A percentile compares a stretch with the other conserved stretches of the same genome.
phyloP scores from a whole-genome alignment of 2,888 invertebrate genomes.

The Endomychus coccineus region DNA sequence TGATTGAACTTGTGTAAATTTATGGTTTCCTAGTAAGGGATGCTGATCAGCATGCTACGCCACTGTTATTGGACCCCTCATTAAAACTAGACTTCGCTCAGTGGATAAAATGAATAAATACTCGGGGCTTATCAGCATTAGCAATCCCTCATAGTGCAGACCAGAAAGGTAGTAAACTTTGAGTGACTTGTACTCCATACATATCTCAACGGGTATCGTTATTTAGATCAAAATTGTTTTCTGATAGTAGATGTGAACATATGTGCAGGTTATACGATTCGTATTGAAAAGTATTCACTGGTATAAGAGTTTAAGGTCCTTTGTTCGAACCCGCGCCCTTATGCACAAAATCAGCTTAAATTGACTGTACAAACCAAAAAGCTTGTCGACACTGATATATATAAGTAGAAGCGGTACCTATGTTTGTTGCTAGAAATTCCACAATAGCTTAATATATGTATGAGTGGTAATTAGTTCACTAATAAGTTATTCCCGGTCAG shows the following conservation, averaged over 20 bases:
- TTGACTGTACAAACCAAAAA: too few relatives aligned
- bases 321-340: constrained; percentile 1
- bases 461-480: too few relatives aligned
- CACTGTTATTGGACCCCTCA: constrained; percentile 32
- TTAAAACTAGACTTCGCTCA: constrained; percentile 38
- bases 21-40: background rate
- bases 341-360: background rate
- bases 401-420: too few relatives aligned
- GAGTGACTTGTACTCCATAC: constrained; percentile 18
- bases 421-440: too few relatives aligned
- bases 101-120: constrained; percentile 43
- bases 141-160: constrained; percentile 37
- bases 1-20: background rate
- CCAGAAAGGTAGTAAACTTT: constrained; percentile 29
- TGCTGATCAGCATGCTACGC: too few relatives aligned
- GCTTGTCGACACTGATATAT: too few relatives aligned
- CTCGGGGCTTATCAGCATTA: constrained; percentile 39
- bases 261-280: constrained; percentile 47
- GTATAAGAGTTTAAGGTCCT: background rate
- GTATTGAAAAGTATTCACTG: constrained; percentile 43
- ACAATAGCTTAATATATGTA: too few relatives aligned
- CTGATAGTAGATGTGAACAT: constrained; percentile 41
- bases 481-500: too few relatives aligned
- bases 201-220: background rate
- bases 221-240: constrained; percentile 32